phyloP scores from a whole-genome alignment of 2,888 invertebrate species.

The Drosophila ezoana region DNA sequence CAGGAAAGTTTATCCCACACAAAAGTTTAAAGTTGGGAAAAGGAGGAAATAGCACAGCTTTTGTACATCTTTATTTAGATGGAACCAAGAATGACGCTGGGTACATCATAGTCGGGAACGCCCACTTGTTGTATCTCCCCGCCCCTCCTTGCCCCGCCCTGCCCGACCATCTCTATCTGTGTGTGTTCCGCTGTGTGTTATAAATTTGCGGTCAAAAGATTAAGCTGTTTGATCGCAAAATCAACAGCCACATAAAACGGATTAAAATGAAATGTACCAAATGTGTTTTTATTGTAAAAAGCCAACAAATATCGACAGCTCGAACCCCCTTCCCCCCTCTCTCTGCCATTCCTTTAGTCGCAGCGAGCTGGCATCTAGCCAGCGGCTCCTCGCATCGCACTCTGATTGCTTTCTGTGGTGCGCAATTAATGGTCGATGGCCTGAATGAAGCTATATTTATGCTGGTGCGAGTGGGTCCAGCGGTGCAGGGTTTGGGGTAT shows the following conservation, averaged over 20 bases:
- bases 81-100: too few species aligned
- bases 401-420: slow-evolving; percentile 75
- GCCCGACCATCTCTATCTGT: slow-evolving; percentile 7
- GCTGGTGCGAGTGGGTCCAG: too few species aligned
- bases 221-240: slow-evolving; percentile 79
- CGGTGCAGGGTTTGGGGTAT: too few species aligned
- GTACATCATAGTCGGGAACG: too few species aligned
- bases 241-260: slow-evolving; percentile 76
- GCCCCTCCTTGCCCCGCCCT: not conserved
- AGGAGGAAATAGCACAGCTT: too few species aligned
- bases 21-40: too few species aligned
- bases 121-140: not conserved
- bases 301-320: slow-evolving; percentile 39
- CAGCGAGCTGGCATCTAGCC: slow-evolving; percentile 42
- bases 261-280: slow-evolving; percentile 69
- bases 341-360: slow-evolving; percentile 14
- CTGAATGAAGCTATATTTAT: slow-evolving; percentile 16
- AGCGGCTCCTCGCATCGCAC: slow-evolving; percentile 47
- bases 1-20: too few species aligned
- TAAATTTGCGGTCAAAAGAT: slow-evolving; percentile 76
- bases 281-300: slow-evolving; percentile 15
- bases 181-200: slow-evolving; percentile 42
- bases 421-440: slow-evolving; percentile 65
- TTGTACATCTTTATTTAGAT: too few species aligned
- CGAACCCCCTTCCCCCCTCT: not conserved